Evolutionary conservation across 2,888 invertebrate genomes (phyloP).

Genomic region (Asteroscopus sphinx): DNA sequence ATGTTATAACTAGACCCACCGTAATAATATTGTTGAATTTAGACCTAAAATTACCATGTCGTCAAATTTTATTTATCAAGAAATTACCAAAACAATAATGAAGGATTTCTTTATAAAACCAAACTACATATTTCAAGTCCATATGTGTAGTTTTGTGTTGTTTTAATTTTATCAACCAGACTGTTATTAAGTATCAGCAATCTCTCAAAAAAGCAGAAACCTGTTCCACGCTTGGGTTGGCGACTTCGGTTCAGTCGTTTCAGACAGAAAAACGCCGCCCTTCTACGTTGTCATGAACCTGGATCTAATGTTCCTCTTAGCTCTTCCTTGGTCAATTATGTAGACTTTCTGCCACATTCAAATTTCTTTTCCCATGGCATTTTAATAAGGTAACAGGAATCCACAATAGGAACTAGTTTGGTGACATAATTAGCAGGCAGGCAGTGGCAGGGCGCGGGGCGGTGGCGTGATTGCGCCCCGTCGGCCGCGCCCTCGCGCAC

Average conservation of each 20-base stretch:
- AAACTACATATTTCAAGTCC: too few species aligned
- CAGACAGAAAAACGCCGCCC: too few species aligned
- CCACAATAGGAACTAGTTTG: slow-evolving; percentile 50
- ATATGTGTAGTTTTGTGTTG: too few species aligned
- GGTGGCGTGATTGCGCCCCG: slow-evolving; percentile 83
- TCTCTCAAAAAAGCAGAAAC: too few species aligned
- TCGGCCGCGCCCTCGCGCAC: slow-evolving; percentile 66
- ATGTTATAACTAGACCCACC: slow-evolving; percentile 45
- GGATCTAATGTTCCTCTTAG: too few species aligned
- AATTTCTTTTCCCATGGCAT: slow-evolving; percentile 23
- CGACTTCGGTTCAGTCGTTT: too few species aligned
- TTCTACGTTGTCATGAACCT: too few species aligned
- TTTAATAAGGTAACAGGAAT: slow-evolving; percentile 56
- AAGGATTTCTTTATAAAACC: too few species aligned
- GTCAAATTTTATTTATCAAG: too few species aligned
- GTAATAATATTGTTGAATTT: slow-evolving; percentile 29
- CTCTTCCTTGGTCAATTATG: not conserved
- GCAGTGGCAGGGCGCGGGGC: slow-evolving; percentile 70
- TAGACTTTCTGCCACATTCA: not conserved
- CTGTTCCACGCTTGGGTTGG: too few species aligned
- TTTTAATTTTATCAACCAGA: slow-evolving; percentile 1
- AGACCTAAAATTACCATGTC: slow-evolving; percentile 4
- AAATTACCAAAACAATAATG: too few species aligned
- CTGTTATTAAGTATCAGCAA: not conserved
- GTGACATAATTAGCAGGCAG: slow-evolving; percentile 74